phyloP scores from a whole-genome alignment of 2,888 invertebrate genomes.

The Polydrusus cervinus region DNA sequence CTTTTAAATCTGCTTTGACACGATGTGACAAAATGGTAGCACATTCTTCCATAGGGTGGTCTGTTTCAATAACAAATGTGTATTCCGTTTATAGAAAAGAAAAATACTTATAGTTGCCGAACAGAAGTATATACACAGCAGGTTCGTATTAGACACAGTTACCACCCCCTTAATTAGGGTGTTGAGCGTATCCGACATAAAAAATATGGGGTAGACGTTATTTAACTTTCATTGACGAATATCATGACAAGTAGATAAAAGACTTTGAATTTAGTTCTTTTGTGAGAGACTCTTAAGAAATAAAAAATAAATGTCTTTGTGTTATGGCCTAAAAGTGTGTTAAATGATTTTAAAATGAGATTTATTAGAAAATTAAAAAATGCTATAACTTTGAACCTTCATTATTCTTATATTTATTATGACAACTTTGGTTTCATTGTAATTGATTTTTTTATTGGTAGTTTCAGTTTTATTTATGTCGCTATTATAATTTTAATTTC shows the following conservation, averaged over 20 bases:
- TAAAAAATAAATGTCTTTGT: conserved; percentile 26
- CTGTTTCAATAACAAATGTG: not conserved
- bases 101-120: not conserved
- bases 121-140: conserved; percentile 20
- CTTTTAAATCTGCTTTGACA: conserved; percentile 23
- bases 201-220: conserved; percentile 29
- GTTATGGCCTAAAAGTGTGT: conserved; percentile 10
- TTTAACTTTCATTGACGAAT: conserved; percentile 29
- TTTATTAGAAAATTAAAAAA: conserved; percentile 32
- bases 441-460: conserved; percentile 40
- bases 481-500: conserved; percentile 16
- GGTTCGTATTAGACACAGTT: conserved; percentile 36
- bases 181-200: conserved; percentile 36
- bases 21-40: conserved; percentile 21
- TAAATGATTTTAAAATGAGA: conserved; percentile 29
- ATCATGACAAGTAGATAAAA: conserved; percentile 16
- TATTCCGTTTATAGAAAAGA: not conserved
- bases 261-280: conserved; percentile 1
- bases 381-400: conserved; percentile 17
- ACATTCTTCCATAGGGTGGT: conserved; percentile 4
- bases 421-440: conserved; percentile 37
- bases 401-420: conserved; percentile 33
- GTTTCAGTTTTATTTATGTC: conserved; percentile 23
- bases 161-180: conserved; percentile 36
- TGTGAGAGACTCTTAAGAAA: conserved; percentile 10